Base-by-base conservation (phyloP, 2,888 invertebrate species). In the Hetaerina titia region DNA sequence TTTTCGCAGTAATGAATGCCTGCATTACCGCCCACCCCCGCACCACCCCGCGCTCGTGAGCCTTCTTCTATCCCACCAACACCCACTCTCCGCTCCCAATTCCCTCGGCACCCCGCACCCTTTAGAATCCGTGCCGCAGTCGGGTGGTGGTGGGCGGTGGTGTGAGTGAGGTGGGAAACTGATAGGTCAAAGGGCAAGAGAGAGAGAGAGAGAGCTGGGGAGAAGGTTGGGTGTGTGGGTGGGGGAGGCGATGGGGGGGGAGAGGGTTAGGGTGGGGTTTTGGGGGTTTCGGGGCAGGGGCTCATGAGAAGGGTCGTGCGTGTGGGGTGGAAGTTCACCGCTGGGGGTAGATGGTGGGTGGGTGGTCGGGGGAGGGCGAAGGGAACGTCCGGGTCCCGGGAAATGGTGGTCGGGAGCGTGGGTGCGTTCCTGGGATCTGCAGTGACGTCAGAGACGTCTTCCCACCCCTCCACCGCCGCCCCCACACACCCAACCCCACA, bases 361-460 rank as follows among this genome's bases (percentile, higher is more conserved):
- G 8, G n/a, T n/a, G 74, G n/a, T 5, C 5, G n/a, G 4, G 25
- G 22, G 74, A 22, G 11, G 25, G 25, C 2, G 74, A 13, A 11
- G 19, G 11, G 60, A 5, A 60, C 60, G 4, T 15, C 81, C 11
- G 25, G 81, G 25, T 57, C 89, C 89, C 22, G 89, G 89, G 57
- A 89, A 89, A 89, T 11, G 89, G 88, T 88, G 69, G 22, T 19
- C n/a, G 15, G 89, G 56, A 57, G 89, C 89, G 89, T 89, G 89
- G 89, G 89, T 58, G 89, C 57, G 56, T 58, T 56, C 89, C 58
- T 58, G 57, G 56, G 89, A 58, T 56, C 89, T 89, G 89, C 89
- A 89, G 89, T 89, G 89, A 89, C 89, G 89, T 89, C 89, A 89
- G 56, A 56, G 89, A 22, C 7, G 57, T 89, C 58, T 25, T 89